Evolutionary conservation across 2,797 vertebrate genomes (phyloP), one percentile per base, ranked within the genome.

Genomic region (Hippocampus kuda): DNA sequence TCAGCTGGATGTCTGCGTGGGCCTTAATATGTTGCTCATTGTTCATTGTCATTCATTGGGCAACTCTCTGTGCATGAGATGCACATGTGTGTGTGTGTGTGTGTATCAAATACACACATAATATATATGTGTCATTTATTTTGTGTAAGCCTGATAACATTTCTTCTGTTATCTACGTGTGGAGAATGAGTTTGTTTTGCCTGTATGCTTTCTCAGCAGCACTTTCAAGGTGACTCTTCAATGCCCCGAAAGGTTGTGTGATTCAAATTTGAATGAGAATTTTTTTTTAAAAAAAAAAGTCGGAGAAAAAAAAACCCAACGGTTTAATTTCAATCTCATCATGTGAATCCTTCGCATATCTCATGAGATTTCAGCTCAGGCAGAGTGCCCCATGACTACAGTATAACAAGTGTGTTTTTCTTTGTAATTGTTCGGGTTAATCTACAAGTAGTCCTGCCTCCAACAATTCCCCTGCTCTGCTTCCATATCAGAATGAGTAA

Each of bases 171-270:
- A 77, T 72, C 72, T 66, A 42, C 11, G 9, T 51, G 26, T 15
- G 7, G 0, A 12, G 22, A 22, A 63, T 15, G 27, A 44, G 4
- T 74, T 73, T 81, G 74, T 81, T 82, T 83, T 73, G 77, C 80
- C 74, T 79, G 67, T 51, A 61, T 67, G 65, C 57, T 68, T 72
- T 68, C 69, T 73, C 27, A 34, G 22, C 20, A 26, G 49, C 49
- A 8, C 49, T 15, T 57, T 57, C 24, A 26, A 27, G 24, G 24
- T 57, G 53, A 22, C 20, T 54, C n/a, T 13, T 12, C 56, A 26
- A 4, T 15, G 56, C 11, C n/a, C 24, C 24, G 49, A 22, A 51
- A 51, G 49, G 18, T 51, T 22, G 20, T 22, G 7, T 7, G 16
- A 51, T 51, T 18, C 5, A 18, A 16, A 49, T 16, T 51, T 18